Base-by-base conservation (phyloP, 2,113 vertebrate genomes). In the Crocuta crocuta region DNA sequence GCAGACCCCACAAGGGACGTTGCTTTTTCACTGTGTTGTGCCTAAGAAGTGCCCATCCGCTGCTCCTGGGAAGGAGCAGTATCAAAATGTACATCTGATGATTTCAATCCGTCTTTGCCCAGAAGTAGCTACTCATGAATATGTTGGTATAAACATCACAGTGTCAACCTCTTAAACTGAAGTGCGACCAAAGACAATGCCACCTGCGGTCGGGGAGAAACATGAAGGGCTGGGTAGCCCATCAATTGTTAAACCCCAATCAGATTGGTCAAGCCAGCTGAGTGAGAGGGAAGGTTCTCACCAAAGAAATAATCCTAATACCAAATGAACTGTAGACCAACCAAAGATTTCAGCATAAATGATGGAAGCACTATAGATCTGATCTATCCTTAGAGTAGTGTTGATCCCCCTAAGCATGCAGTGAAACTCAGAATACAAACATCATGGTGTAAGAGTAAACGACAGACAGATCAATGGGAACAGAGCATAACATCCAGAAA, bases 171-270 rank as follows among this genome's bases (percentile, higher is more conserved):
- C 95, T 74, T 94, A 87, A 68, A 65, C 31, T 79, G 68, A 95
- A 91, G 89, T 23, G 70, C 93, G 84, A 76, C 70, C 65, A 61
- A 80, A 80, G 86, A 80, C 90, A 86, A 39, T 3, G 13, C 97
- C 55, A 93, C 94, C 39, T 95, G 98, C 98, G 91, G 93, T 95
- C 96, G 96, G 87, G 13, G 88, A 96, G 88, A 88, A 83, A 65
- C 71, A 91, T 10, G 74, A 97, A 96, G 98, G 97, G 89, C 79
- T 93, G 91, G 95, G 84, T 65, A 92, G 85, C 87, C 83, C 81
- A 91, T 93, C 84, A 58, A 92, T 53, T 43, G 87, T 79, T 83
- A 96, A 88, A 95, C 88, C 93, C 93, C 79, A 63, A 94, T 35
- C 78, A 45, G 74, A 90, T 90, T 89, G 68, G 82, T 82, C 97